Evolutionary conservation across 2,113 vertebrate species (phyloP).

Genomic region (Calypte anna): DNA sequence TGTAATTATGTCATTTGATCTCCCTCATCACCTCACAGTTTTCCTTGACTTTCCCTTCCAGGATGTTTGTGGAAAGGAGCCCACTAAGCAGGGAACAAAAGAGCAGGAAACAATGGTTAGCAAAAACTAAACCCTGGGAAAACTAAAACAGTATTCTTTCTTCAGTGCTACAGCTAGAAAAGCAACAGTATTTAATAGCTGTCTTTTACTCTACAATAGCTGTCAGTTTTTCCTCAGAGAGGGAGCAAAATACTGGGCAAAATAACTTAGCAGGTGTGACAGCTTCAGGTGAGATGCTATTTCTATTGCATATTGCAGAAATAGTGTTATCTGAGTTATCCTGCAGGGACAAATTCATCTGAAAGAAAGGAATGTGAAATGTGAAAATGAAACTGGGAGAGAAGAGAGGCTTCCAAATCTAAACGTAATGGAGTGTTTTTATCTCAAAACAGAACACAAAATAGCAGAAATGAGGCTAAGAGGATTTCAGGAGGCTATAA

Average conservation of each 20-base stretch:
- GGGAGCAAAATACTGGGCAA: neutral
- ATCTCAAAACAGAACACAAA: neutral
- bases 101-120: neutral
- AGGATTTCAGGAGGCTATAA: neutral
- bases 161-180: neutral
- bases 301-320: neutral
- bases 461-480: neutral
- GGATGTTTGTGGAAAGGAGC: conserved; percentile 27
- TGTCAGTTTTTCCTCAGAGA: neutral
- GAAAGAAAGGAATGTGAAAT: neutral
- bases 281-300: neutral
- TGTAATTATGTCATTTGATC: conserved; percentile 55
- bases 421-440: neutral
- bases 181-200: neutral
- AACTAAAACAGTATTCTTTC: neutral
- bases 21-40: neutral
- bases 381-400: neutral
- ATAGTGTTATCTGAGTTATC: neutral
- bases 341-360: neutral
- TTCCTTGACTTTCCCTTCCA: conserved; percentile 1
- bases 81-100: neutral
- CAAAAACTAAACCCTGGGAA: neutral
- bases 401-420: neutral
- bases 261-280: neutral
- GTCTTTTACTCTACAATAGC: neutral